These are phyloP conservation scores for Drosophila lacteicornis DNA, from an alignment of 1,140 invertebrate genomes.

Conservation along the genomic window DNA sequence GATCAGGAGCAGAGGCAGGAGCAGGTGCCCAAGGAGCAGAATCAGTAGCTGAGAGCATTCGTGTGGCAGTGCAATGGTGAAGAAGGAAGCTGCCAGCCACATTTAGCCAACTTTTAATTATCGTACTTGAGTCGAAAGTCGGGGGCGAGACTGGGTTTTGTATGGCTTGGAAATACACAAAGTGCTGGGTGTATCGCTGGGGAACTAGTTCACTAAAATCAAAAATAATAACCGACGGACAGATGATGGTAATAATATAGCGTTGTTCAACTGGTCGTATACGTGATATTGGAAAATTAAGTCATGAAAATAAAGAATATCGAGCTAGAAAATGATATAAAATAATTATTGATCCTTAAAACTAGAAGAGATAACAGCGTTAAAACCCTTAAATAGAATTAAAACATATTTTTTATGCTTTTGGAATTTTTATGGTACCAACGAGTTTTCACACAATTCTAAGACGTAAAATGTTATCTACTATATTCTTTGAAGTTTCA, in stretches of 20 bases:
- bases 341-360: no score
- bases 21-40: not conserved
- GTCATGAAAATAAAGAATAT: not conserved
- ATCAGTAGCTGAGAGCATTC: slow-evolving; percentile 4
- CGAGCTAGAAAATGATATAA: not conserved
- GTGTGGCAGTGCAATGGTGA: not conserved
- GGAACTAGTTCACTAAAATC: slow-evolving; percentile 19
- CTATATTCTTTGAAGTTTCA: not conserved
- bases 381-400: not conserved
- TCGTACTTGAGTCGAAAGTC: slow-evolving; percentile 65
- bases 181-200: not conserved
- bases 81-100: slow-evolving; percentile 74
- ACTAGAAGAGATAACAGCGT: no score
- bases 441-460: not conserved
- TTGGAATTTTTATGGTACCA: not conserved
- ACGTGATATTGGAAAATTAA: not conserved
- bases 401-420: not conserved
- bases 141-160: slow-evolving; percentile 16
- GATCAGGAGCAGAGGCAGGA: not conserved
- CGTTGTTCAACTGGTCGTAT: not conserved
- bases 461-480: not conserved
- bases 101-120: slow-evolving; percentile 83
- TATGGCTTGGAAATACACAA: not conserved
- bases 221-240: not conserved
- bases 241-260: not conserved